These are phyloP conservation scores for Zaprionus camerounensis DNA, from an alignment of 1,140 invertebrate species.

Conservation along the genomic window DNA sequence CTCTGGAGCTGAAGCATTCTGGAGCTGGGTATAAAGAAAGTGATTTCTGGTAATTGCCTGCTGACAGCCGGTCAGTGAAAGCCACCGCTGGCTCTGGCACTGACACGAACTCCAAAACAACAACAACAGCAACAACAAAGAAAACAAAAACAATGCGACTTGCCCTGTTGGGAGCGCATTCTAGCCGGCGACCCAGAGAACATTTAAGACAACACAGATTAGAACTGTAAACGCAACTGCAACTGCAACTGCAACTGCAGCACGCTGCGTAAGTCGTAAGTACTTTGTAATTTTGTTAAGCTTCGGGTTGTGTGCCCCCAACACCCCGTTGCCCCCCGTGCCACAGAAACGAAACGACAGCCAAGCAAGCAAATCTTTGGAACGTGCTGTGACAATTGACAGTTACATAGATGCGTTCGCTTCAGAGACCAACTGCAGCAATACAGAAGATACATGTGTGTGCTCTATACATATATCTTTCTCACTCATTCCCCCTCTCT, in stretches of 20 bases:
- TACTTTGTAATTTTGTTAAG: slow-evolving; percentile 39
- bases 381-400: slow-evolving; percentile 66
- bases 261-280: slow-evolving; percentile 48
- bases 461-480: background rate
- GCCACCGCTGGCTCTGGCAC: slow-evolving; percentile 51
- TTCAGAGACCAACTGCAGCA: slow-evolving; percentile 20
- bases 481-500: background rate
- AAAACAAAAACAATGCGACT: background rate
- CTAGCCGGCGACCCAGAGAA: slow-evolving; percentile 13
- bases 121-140: background rate
- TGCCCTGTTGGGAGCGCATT: slow-evolving; percentile 33
- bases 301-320: slow-evolving; percentile 38
- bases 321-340: slow-evolving; percentile 30
- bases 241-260: slow-evolving; percentile 31
- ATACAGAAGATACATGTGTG: background rate
- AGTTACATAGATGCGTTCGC: slow-evolving; percentile 63
- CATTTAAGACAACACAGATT: slow-evolving; percentile 4
- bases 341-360: slow-evolving; percentile 28
- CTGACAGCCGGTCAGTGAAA: slow-evolving; percentile 61
- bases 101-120: slow-evolving; percentile 42
- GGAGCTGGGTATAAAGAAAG: slow-evolving; percentile 56
- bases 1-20: background rate
- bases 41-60: slow-evolving; percentile 54
- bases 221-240: slow-evolving; percentile 14
- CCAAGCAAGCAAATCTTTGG: slow-evolving; percentile 33